A percentile compares a stretch with the other conserved stretches of the same genome.
Evolutionary conservation across 2,888 invertebrate genomes (phyloP).

Genomic region (Drosophila paramelanica): DNA sequence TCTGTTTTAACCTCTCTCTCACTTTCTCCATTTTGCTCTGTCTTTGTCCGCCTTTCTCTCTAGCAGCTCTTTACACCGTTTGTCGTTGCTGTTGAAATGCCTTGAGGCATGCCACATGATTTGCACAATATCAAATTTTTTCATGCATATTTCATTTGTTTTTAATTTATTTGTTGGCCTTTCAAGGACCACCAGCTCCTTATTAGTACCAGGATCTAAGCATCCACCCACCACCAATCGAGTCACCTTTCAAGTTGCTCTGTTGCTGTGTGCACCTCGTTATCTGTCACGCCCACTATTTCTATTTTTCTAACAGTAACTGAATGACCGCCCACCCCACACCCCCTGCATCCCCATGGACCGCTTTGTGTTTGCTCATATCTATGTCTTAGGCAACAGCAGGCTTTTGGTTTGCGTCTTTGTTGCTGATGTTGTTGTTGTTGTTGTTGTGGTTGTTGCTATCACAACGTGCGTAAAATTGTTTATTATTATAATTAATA

Average conservation of each 20-base stretch:
- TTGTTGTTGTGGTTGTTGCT: conserved; percentile 31
- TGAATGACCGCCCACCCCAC: background rate
- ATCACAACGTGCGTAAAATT: conserved; percentile 61
- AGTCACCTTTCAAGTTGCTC: background rate
- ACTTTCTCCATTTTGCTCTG: background rate
- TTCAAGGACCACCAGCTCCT: conserved; percentile 2
- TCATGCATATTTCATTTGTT: conserved; percentile 19
- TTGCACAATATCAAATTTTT: conserved; percentile 13
- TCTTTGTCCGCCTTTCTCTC: background rate
- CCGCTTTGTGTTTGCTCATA: background rate
- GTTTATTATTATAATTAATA: conserved; percentile 68
- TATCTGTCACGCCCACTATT: conserved; percentile 8
- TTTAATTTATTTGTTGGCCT: conserved; percentile 42
- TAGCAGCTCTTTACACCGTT: background rate
- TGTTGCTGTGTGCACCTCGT: background rate
- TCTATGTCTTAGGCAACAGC: conserved; percentile 1
- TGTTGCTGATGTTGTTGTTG: conserved; percentile 3
- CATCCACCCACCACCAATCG: background rate
- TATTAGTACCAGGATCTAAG: conserved; percentile 20
- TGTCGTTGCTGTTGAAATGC: conserved; percentile 12
- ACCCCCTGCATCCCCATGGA: no score
- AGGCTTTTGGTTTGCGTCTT: background rate
- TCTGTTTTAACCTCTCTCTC: background rate
- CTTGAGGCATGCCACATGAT: conserved; percentile 31
- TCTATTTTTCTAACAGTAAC: background rate